phyloP scores from a whole-genome alignment of 1,140 invertebrate genomes.

The Paralvinella palmiformis region DNA sequence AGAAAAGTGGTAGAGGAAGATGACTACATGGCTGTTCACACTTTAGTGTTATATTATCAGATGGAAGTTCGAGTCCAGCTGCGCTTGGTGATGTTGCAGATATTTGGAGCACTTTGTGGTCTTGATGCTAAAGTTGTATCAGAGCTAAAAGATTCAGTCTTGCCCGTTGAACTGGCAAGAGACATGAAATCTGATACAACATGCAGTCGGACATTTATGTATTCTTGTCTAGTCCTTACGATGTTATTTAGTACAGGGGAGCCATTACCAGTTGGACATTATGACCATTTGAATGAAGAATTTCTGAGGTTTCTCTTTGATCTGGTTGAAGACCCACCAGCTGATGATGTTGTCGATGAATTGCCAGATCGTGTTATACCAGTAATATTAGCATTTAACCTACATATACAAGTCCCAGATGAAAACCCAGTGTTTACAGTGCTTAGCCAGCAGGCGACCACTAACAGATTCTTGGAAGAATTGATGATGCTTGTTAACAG shows the following conservation, averaged over 20 bases:
- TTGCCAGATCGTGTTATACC: constrained; percentile 77
- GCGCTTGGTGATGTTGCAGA: constrained; percentile 70
- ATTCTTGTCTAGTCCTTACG: constrained; percentile 71
- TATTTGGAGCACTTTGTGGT: constrained; percentile 78
- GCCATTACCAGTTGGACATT: constrained; percentile 44
- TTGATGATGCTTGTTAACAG: constrained; percentile 77
- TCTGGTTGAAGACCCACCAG: constrained; percentile 70
- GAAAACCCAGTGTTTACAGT: constrained; percentile 73
- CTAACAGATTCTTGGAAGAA: constrained; percentile 85
- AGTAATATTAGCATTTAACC: constrained; percentile 77
- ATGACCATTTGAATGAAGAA: constrained; percentile 66
- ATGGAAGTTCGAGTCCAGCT: constrained; percentile 81
- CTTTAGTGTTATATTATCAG: constrained; percentile 81
- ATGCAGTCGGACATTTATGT: constrained; percentile 58
- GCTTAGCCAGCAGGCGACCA: constrained; percentile 62
- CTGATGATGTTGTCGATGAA: constrained; percentile 64
- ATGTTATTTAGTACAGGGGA: constrained; percentile 84
- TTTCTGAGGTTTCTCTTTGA: constrained; percentile 75
- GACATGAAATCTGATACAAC: constrained; percentile 34
- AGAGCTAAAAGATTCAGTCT: constrained; percentile 74
- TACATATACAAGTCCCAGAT: constrained; percentile 64
- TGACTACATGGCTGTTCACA: constrained; percentile 44
- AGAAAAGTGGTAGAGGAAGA: constrained; percentile 38
- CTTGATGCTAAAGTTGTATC: constrained; percentile 71
- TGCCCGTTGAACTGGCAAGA: constrained; percentile 80